Conservation (phyloP, 2,797 vertebrate species). For the Hemibagrus guttatus region DNA sequence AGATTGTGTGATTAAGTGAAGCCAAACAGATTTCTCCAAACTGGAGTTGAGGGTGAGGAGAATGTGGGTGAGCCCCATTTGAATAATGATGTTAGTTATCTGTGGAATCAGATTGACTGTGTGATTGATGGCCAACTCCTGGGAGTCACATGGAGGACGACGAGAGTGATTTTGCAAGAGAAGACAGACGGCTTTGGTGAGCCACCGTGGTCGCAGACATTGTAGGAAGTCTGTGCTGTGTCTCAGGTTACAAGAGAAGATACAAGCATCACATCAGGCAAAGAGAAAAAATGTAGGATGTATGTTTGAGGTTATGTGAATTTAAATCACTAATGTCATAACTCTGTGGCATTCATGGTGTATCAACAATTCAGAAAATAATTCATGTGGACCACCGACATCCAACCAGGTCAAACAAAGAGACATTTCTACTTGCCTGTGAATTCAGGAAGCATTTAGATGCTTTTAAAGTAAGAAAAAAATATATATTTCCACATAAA, state of each 20-base stretch:
- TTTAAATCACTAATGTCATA: background rate
- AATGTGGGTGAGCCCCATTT: constrained; percentile 60
- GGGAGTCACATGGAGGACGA: constrained; percentile 51
- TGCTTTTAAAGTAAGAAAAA: background rate
- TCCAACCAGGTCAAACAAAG: background rate
- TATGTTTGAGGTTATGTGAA: background rate
- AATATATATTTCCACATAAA: background rate
- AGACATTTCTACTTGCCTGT: background rate
- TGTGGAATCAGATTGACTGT: constrained; percentile 62
- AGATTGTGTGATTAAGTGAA: constrained; percentile 60
- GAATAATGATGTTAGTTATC: constrained; percentile 66
- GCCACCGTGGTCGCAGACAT: constrained; percentile 47
- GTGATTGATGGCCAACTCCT: constrained; percentile 60
- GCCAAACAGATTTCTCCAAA: constrained; percentile 56
- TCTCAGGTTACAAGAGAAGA: constrained; percentile 27
- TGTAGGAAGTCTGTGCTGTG: constrained; percentile 45
- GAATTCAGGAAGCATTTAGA: background rate
- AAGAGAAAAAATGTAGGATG: background rate
- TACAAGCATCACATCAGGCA: background rate
- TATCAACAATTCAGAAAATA: background rate
- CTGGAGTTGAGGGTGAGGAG: constrained; percentile 38
- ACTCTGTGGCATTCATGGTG: background rate
- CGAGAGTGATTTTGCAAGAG: constrained; percentile 56
- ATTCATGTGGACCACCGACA: background rate
- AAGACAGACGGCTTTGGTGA: constrained; percentile 55